Percentiles rank a stretch among this genome's conserved stretches.
Conservation (phyloP, 92 coral and sea anemone species). For the Zoanthus solanderi region DNA sequence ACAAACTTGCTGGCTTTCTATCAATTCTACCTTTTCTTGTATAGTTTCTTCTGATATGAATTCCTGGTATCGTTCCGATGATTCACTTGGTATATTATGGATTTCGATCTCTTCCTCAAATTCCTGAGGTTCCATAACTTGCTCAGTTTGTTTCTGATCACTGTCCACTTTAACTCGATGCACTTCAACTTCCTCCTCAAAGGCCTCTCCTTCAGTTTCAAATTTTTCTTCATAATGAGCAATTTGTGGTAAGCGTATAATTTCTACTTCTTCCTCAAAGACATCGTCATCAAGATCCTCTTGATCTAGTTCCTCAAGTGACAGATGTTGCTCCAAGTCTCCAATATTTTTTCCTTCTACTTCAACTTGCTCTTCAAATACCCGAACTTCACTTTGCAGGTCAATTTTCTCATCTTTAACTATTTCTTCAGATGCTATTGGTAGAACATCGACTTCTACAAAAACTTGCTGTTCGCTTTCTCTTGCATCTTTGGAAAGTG, state of each 20-base stretch:
- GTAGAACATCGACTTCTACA: slow-evolving; percentile 60
- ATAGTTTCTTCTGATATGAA: slow-evolving; percentile 19
- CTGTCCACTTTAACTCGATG: slow-evolving; percentile 45
- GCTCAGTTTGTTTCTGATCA: background rate
- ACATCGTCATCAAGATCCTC: slow-evolving; percentile 50
- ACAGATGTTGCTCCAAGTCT: slow-evolving; percentile 27
- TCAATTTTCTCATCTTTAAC: slow-evolving; percentile 38
- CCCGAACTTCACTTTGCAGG: slow-evolving; percentile 40
- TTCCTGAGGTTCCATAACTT: background rate
- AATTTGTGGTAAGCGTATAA: slow-evolving; percentile 42
- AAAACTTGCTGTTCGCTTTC: slow-evolving; percentile 35
- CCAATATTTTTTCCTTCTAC: slow-evolving; percentile 1
- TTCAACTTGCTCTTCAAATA: slow-evolving; percentile 51
- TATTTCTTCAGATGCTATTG: slow-evolving; percentile 37
- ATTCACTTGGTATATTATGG: slow-evolving; percentile 19
- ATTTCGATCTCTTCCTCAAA: slow-evolving; percentile 69
- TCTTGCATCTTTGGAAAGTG: background rate
- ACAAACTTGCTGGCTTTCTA: slow-evolving; percentile 1
- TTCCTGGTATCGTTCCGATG: background rate
- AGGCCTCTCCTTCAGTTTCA: slow-evolving; percentile 29
- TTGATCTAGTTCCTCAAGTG: slow-evolving; percentile 13
- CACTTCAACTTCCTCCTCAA: slow-evolving; percentile 77
- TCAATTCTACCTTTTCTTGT: slow-evolving; percentile 41
- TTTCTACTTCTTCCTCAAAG: slow-evolving; percentile 76
- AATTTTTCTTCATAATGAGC: background rate